Conservation (phyloP, 2,888 invertebrate genomes). For the Eumerus sabulonum region DNA sequence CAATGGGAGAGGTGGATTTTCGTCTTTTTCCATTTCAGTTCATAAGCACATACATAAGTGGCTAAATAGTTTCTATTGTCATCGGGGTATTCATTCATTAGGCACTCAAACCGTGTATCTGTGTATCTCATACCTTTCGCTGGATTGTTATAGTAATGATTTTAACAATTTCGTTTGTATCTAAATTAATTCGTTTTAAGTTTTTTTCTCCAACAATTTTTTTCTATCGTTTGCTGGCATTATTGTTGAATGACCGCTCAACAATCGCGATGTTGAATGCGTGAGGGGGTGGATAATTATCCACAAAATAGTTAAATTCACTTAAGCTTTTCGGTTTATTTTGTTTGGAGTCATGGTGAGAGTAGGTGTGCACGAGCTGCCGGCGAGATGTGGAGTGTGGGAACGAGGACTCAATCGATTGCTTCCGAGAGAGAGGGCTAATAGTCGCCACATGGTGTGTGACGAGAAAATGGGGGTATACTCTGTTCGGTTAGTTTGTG, state of each 20-base stretch:
- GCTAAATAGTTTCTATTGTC: constrained; percentile 50
- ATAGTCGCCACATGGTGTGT: background rate
- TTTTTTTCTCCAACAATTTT: constrained; percentile 7
- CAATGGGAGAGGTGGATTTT: constrained; percentile 31
- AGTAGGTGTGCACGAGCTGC: background rate
- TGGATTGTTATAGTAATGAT: constrained; percentile 21
- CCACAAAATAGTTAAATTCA: constrained; percentile 21
- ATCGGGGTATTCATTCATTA: constrained; percentile 38
- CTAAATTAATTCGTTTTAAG: constrained; percentile 47
- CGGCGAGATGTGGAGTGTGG: constrained; percentile 15
- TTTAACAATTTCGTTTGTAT: constrained; percentile 7
- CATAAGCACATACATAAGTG: constrained; percentile 46
- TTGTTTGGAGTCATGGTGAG: background rate
- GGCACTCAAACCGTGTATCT: constrained; percentile 16
- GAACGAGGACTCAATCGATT: constrained; percentile 18
- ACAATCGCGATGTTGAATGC: constrained; percentile 11
- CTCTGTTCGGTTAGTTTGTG: too few relatives aligned
- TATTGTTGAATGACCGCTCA: constrained; percentile 33
- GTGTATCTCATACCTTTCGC: constrained; percentile 9
- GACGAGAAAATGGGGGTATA: too few relatives aligned
- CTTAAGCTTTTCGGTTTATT: constrained; percentile 7
- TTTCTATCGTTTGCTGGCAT: too few relatives aligned
- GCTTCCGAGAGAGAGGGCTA: constrained; percentile 13
- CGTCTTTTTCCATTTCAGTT: constrained; percentile 7
- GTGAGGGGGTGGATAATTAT: constrained; percentile 35